phyloP scores from a whole-genome alignment of 2,797 vertebrate genomes.

The Pogonophryne albipinna region DNA sequence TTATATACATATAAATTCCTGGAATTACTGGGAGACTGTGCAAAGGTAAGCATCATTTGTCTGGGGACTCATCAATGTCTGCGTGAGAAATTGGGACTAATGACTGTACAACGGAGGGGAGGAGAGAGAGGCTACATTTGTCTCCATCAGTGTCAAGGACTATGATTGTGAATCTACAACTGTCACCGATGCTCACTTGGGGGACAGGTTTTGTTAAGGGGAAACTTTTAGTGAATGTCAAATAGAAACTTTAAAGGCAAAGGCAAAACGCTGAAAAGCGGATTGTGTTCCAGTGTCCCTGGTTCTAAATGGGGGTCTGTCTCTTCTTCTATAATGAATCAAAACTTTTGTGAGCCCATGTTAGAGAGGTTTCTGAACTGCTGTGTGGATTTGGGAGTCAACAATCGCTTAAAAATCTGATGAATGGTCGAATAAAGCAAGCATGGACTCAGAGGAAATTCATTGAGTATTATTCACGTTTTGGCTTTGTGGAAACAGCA shows the following conservation, averaged over 20 bases:
- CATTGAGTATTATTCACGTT: background rate
- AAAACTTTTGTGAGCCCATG: background rate
- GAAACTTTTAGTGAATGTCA: conserved; percentile 28
- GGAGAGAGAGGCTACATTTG: conserved; percentile 58
- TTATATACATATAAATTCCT: conserved; percentile 62
- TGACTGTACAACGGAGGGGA: conserved; percentile 60
- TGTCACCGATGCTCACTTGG: conserved; percentile 47
- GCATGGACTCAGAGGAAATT: conserved; percentile 4
- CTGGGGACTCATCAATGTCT: conserved; percentile 74
- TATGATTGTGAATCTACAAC: conserved; percentile 56
- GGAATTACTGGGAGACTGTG: conserved; percentile 57
- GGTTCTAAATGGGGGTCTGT: background rate
- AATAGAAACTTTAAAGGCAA: conserved; percentile 30
- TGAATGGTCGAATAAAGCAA: background rate
- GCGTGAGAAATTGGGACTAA: conserved; percentile 72
- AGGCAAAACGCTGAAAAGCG: conserved; percentile 10
- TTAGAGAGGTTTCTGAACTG: conserved; percentile 7
- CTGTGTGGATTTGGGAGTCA: conserved; percentile 7
- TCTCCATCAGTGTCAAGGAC: conserved; percentile 74
- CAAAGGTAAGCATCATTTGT: conserved; percentile 73
- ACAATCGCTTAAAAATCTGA: conserved; percentile 10
- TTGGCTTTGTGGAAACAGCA: background rate
- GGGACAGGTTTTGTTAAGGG: conserved; percentile 41
- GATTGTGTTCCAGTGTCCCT: conserved; percentile 21
- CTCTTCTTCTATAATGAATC: conserved; percentile 12